Conservation (phyloP, 2,888 invertebrate species). For the Tenthredo livida region DNA sequence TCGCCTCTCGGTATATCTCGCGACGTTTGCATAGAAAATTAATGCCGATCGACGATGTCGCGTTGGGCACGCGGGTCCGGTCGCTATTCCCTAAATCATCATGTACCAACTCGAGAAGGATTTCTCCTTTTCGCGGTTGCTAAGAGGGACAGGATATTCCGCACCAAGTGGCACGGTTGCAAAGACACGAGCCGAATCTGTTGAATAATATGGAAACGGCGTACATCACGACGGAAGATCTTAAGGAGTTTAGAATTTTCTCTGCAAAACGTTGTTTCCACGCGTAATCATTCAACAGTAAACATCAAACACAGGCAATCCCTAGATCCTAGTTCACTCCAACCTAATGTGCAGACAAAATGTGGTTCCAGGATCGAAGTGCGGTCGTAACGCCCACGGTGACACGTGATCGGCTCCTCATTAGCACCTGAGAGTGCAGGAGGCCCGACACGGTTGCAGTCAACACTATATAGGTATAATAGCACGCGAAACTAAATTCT, state of each 20-base stretch:
- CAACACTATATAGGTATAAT: conserved; percentile 24
- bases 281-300: neutral
- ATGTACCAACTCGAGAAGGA: neutral
- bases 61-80: conserved; percentile 25
- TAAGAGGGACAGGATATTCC: neutral
- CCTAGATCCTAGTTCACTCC: conserved; percentile 1
- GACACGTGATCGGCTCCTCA: conserved; percentile 44
- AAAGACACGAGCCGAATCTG: neutral
- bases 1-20: conserved; percentile 5
- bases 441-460: conserved; percentile 5
- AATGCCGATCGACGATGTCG: conserved; percentile 34
- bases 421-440: conserved; percentile 46
- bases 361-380: conserved; percentile 18
- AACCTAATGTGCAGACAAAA: neutral
- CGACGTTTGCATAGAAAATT: conserved; percentile 32
- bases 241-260: neutral
- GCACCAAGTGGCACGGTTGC: neutral
- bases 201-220: neutral
- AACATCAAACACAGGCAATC: neutral
- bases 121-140: neutral
- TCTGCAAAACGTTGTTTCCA: neutral
- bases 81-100: conserved; percentile 37
- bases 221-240: neutral
- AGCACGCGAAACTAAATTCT: neutral
- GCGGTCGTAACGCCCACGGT: conserved; percentile 37